These are phyloP conservation scores for Saccostrea echinata DNA, from an alignment of 1,140 invertebrate genomes.

Conservation along the genomic window DNA sequence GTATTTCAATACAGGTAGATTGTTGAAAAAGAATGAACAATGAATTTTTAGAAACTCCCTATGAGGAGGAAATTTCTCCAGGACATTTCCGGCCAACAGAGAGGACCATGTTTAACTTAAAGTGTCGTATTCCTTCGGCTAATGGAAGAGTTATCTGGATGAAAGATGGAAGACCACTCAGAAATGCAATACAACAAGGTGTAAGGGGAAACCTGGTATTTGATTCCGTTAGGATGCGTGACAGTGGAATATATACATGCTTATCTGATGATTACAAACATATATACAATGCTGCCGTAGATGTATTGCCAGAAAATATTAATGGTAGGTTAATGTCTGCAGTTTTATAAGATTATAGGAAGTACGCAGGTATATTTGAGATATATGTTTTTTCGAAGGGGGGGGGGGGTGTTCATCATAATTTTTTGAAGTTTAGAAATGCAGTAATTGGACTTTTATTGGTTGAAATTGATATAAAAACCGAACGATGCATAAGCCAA, in stretches of 20 bases:
- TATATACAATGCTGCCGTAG: background rate
- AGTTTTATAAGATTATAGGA: too few relatives aligned
- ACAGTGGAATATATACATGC: background rate
- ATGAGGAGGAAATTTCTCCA: background rate
- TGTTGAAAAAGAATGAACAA: too few relatives aligned
- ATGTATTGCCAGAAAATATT: background rate
- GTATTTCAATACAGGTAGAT: too few relatives aligned
- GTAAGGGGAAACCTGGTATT: background rate
- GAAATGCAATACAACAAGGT: background rate
- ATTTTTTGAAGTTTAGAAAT: too few relatives aligned
- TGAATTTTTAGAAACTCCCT: background rate
- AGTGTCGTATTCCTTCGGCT: background rate
- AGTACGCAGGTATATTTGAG: too few relatives aligned
- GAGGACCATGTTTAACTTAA: background rate
- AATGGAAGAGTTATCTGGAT: slow-evolving; percentile 11
- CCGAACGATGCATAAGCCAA: too few relatives aligned
- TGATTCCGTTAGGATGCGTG: background rate
- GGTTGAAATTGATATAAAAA: too few relatives aligned
- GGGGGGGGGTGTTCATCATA: too few relatives aligned
- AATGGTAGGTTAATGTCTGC: background rate
- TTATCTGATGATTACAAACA: background rate
- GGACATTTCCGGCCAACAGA: background rate
- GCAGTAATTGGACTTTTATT: too few relatives aligned
- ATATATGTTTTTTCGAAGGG: too few relatives aligned
- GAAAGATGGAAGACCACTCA: background rate